Evolutionary conservation across 2,888 invertebrate species (phyloP), one percentile per base, ranked within the genome.

Genomic region (Agrilus biguttatus): DNA sequence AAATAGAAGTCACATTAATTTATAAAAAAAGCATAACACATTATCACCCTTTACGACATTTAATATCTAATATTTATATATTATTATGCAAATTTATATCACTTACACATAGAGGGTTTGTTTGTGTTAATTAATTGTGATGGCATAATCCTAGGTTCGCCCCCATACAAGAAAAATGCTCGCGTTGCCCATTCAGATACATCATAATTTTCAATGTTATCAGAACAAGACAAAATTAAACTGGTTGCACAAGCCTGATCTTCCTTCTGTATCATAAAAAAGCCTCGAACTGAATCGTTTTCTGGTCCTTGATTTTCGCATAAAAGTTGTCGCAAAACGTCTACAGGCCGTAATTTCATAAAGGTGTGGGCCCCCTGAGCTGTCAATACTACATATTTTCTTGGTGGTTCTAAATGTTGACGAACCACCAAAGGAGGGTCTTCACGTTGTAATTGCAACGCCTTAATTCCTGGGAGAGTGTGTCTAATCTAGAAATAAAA

Each of bases 181-280:
- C 89, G 78, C 0, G 89, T 83, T 0, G 95, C 93, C 83, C 88
- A 85, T 57, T 91, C 84, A 39, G 83, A 77, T 2, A 86, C 70
- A 47, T 87, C 80, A 10, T 72, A 71, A 53, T 80, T 80, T 62
- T 71, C 69, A 14, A 67, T 60, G 45, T 68, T 67, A 44, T 75
- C 72, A 42, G 84, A 78, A 45, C 90, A 91, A 0, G 93, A 91
- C 45, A 96, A 65, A 52, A 87, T 78, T 37, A 95, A 69, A 42
- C 88, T 84, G 35, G 87, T 89, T 1, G 88, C 88, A 63, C 91
- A 93, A 0, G 91, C 92, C 65, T 95, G 91, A 42, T 86, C 80
- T 45, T 83, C 79, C 40, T 78, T 80, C 58, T 88, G 85, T 39
- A 84, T 76, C 59, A 80, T 78, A 61, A 95, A 95, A 67, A 89